Conservation (phyloP, 2,888 invertebrate species). For the Cecidostiba fungosa region DNA sequence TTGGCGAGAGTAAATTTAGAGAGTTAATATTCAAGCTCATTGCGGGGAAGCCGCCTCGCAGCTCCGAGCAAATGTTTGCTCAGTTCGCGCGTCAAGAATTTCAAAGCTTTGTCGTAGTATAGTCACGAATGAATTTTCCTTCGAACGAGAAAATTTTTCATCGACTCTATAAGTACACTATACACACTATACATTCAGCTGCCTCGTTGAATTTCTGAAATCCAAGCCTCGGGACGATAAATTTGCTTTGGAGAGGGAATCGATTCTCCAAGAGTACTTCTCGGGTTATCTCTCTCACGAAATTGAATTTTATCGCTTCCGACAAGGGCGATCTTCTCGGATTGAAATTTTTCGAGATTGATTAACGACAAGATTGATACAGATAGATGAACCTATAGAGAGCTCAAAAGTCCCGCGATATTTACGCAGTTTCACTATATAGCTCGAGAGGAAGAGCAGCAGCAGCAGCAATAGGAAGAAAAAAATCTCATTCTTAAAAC, state of each 20-base stretch:
- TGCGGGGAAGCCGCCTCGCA: background rate
- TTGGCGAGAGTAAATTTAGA: constrained; percentile 32
- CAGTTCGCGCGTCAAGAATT: constrained; percentile 16
- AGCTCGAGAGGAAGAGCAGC: too few relatives aligned
- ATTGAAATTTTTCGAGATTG: background rate
- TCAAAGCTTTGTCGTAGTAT: background rate
- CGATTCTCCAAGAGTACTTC: background rate
- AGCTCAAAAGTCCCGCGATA: background rate
- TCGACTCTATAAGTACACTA: background rate
- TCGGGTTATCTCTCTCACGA: background rate
- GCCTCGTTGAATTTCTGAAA: background rate
- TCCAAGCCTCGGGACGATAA: background rate
- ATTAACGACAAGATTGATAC: background rate
- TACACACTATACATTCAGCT: background rate
- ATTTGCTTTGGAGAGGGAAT: background rate
- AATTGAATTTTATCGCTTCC: constrained; percentile 10
- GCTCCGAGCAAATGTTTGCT: constrained; percentile 35
- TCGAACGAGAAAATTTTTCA: background rate
- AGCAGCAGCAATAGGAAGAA: background rate
- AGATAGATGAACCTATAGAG: too few relatives aligned
- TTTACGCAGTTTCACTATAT: background rate
- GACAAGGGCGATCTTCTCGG: background rate
- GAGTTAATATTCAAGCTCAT: constrained; percentile 15
- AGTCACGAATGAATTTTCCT: background rate
- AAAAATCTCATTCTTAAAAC: background rate